phyloP scores from a whole-genome alignment of 2,888 invertebrate species.

The Sinelater perroti region DNA sequence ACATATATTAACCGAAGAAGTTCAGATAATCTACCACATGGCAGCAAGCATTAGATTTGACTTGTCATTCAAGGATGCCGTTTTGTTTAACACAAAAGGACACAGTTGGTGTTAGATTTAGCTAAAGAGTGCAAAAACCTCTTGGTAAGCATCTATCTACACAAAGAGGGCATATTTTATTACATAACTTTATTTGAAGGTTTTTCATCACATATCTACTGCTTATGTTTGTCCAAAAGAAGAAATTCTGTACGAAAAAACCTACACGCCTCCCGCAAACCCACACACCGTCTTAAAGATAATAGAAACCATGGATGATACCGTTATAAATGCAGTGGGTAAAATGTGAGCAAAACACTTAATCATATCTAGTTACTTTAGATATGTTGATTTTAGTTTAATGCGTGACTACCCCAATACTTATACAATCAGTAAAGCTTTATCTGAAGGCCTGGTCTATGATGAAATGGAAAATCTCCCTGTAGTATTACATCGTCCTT shows the following conservation, averaged over 20 bases:
- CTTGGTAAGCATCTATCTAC: no score
- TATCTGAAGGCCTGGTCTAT: constrained; percentile 85
- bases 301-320: constrained; percentile 82
- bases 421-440: constrained; percentile 92
- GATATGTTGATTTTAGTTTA: constrained; percentile 60
- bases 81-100: constrained; percentile 93
- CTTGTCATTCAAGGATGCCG: constrained; percentile 87
- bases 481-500: constrained; percentile 82
- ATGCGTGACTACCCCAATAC: constrained; percentile 86
- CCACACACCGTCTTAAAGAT: constrained; percentile 79
- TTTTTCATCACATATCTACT: constrained; percentile 85
- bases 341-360: constrained; percentile 62
- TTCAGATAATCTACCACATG: constrained; percentile 86
- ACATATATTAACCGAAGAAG: constrained; percentile 69
- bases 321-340: constrained; percentile 71
- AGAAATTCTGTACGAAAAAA: constrained; percentile 80
- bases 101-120: constrained; percentile 84
- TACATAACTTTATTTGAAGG: constrained; percentile 55
- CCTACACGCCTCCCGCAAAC: constrained; percentile 85
- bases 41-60: constrained; percentile 85
- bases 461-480: constrained; percentile 82
- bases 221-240: constrained; percentile 91
- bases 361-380: neutral
- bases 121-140: constrained; percentile 81
- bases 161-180: neutral